These are phyloP conservation scores for Coturnix japonica DNA, from an alignment of 2,113 vertebrate genomes.

Conservation along the genomic window DNA sequence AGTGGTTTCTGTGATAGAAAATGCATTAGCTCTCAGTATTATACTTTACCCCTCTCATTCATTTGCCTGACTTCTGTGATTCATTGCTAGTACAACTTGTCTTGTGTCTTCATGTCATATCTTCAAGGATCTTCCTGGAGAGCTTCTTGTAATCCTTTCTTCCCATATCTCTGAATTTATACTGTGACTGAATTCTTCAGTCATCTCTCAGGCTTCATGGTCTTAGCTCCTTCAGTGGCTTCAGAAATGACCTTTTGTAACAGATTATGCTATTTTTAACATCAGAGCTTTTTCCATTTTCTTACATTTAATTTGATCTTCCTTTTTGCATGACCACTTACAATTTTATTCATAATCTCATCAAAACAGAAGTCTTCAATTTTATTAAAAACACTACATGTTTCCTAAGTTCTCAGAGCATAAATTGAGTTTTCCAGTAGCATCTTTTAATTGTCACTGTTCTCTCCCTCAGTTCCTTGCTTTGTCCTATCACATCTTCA, in stretches of 20 bases:
- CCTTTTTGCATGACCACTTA: not conserved
- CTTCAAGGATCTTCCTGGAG: not conserved
- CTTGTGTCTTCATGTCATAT: not conserved
- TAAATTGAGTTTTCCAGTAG: not conserved
- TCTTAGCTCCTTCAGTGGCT: not conserved
- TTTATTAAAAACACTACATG: not conserved
- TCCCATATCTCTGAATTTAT: not conserved
- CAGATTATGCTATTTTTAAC: not conserved
- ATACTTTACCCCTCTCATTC: not conserved
- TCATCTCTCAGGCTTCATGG: not conserved
- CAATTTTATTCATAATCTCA: not conserved
- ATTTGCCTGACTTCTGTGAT: not conserved
- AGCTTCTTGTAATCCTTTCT: not conserved
- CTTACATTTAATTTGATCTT: not conserved
- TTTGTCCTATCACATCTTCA: not conserved
- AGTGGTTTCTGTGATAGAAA: not conserved
- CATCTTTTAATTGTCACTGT: not conserved
- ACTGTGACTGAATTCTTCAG: not conserved
- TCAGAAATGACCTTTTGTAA: conserved; percentile 6
- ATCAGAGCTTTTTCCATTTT: not conserved
- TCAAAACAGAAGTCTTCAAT: not conserved
- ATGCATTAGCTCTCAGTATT: not conserved
- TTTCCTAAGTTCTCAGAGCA: not conserved
- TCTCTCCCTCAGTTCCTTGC: not conserved
- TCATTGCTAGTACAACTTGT: not conserved